These are phyloP conservation scores for Pelobates fuscus DNA, from an alignment of 2,113 vertebrate species.

Conservation along the genomic window DNA sequence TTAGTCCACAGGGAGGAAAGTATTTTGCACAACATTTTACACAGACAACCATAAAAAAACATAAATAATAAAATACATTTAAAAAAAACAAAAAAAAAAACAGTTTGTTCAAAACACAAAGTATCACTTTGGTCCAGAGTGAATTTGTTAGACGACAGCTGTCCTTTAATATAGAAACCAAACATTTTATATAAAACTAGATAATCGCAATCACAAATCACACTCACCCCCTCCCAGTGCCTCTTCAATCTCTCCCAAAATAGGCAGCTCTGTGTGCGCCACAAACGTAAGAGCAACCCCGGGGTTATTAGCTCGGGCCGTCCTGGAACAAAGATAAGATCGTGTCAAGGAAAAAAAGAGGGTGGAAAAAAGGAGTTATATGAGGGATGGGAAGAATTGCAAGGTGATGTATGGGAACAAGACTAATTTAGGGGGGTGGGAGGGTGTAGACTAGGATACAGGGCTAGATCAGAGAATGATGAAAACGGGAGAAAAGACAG, in stretches of 20 bases:
- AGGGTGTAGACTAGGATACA: neutral
- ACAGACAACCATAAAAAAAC: too few species aligned
- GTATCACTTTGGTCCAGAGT: too few species aligned
- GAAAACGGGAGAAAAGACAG: neutral
- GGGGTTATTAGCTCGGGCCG: slow-evolving; percentile 82
- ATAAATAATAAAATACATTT: too few species aligned
- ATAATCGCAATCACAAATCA: too few species aligned
- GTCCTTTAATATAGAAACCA: too few species aligned
- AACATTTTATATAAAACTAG: too few species aligned
- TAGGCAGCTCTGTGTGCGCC: slow-evolving; percentile 67
- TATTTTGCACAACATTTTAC: too few species aligned
- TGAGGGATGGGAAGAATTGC: neutral
- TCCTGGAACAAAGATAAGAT: slow-evolving; percentile 63
- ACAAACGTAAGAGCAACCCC: slow-evolving; percentile 84
- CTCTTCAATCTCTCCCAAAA: slow-evolving; percentile 74
- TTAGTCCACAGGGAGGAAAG: too few species aligned
- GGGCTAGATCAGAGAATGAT: neutral
- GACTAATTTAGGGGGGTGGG: neutral
- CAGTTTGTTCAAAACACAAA: too few species aligned
- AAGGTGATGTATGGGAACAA: neutral
- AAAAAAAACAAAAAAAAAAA: too few species aligned
- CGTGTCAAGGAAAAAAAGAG: neutral
- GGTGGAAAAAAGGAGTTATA: neutral
- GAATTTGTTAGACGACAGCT: too few species aligned
- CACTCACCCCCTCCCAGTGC: slow-evolving; percentile 73